A percentile compares a stretch with the other conserved stretches of the same genome.
Conservation (phyloP, 2,797 vertebrate genomes). For the Orestias chungarensis region DNA sequence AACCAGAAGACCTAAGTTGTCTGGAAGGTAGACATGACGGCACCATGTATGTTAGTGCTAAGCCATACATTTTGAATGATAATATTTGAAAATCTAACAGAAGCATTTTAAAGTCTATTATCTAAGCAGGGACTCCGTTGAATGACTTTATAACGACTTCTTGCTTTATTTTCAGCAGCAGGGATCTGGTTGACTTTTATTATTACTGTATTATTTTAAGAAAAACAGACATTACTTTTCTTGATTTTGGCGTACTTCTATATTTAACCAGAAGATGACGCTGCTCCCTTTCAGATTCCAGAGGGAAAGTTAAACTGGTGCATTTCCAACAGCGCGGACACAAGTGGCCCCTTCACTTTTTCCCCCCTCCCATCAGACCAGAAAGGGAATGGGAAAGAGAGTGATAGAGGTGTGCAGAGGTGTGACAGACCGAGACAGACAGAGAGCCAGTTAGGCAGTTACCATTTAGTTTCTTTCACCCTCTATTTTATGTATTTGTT, state of each 20-base stretch:
- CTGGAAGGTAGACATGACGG: no score
- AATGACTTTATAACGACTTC: no score
- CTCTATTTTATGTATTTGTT: conserved; percentile 41
- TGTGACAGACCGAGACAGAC: conserved; percentile 69
- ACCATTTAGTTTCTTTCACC: conserved; percentile 35
- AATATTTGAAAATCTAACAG: no score
- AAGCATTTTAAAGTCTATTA: no score
- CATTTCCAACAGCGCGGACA: neutral
- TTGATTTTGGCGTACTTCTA: neutral
- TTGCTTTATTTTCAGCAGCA: no score
- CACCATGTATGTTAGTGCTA: no score
- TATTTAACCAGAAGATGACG: neutral
- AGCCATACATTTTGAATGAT: no score
- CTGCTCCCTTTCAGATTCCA: conserved; percentile 16
- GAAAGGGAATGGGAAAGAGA: conserved; percentile 69
- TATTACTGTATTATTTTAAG: no score
- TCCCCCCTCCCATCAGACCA: conserved; percentile 60
- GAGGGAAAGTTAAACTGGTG: conserved; percentile 18
- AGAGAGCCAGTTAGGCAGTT: conserved; percentile 63
- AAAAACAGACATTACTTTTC: neutral
- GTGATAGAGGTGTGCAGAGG: conserved; percentile 76
- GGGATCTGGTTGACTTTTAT: no score
- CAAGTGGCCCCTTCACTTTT: conserved; percentile 3
- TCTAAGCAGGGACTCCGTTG: no score
- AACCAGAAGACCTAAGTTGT: no score